Evolutionary conservation across 2,888 invertebrate genomes (phyloP), one percentile per base, ranked within the genome.

Genomic region (Hedya salicella): DNA sequence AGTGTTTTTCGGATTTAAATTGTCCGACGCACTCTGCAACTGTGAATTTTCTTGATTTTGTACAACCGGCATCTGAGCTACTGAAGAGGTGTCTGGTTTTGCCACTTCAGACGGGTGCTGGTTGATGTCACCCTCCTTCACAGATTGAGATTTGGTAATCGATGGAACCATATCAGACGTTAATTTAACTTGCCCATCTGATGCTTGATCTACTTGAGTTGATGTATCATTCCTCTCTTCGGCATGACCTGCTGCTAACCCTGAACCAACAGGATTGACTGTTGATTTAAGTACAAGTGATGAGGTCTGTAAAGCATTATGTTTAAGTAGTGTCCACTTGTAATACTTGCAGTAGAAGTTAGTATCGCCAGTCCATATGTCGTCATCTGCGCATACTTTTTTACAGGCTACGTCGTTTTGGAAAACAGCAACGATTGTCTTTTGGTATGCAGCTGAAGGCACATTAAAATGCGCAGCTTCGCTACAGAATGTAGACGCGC

Each of bases 341-440:
- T 77, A 91, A 73, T 88, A 92, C 75, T 88, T 91, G 73, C 91
- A 92, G 67, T 75, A 88, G 66, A 76, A 85, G 59, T 86, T 89
- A 0, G 82, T 79, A 14, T 88, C 84, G 8, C 75, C 76, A 68
- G 78, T 80, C 0, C 74, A 16, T 6, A 85, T 25, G 9, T 83
- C 82, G 2, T 72, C 69, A 1, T 71, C 75, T 3, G 81, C 80
- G 75, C 91, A 92, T 3, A 87, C 75, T 70, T 79, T 81, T n/a
- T 80, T 74, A 68, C 91, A 91, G 14, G 69, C 71, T 1, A 74
- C 68, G 19, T 74, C 72, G 49, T 71, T 69, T 56, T 76, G 79
- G 19, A 88, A 82, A 6, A 80, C 71, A 57, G 68, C 73, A 44
- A 81, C 77, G 0, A 82, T 77, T 5, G 72, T 69, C 14, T 64